These are phyloP conservation scores for Psittacula echo DNA, from an alignment of 2,797 vertebrate species.

Conservation along the genomic window DNA sequence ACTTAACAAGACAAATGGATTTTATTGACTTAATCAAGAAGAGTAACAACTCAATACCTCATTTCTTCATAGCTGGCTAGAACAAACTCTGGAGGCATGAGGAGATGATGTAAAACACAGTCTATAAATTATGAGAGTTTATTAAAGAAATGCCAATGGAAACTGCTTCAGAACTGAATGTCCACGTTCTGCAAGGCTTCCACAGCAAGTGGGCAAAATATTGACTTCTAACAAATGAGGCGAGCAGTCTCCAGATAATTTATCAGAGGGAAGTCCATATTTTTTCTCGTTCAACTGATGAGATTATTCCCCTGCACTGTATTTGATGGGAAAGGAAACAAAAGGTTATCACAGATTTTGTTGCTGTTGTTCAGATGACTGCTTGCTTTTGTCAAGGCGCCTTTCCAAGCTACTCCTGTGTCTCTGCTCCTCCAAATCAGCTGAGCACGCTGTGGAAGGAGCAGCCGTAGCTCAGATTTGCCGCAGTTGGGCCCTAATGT, in stretches of 20 bases:
- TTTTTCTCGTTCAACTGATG: background rate
- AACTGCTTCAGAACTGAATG: background rate
- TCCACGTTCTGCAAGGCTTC: background rate
- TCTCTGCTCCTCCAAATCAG: background rate
- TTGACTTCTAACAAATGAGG: background rate
- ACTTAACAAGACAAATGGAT: conserved; percentile 39
- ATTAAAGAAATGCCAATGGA: conserved; percentile 43
- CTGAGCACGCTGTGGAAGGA: background rate
- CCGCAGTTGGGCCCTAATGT: accelerated
- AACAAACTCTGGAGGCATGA: background rate
- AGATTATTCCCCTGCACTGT: background rate
- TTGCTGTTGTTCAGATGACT: background rate
- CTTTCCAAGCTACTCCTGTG: accelerated
- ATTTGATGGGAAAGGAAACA: background rate
- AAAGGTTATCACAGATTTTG: background rate
- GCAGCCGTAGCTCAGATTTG: background rate
- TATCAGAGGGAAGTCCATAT: background rate
- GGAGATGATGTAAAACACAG: conserved; percentile 15
- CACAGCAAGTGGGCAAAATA: background rate
- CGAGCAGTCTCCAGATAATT: background rate
- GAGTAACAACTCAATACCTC: conserved; percentile 39
- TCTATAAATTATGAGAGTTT: conserved; percentile 50
- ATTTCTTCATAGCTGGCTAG: background rate
- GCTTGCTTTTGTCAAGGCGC: background rate
- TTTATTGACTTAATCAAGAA: conserved; percentile 51